A percentile compares a stretch with the other conserved stretches of the same genome.
These are phyloP conservation scores for Cyphomyrus discorhynchus DNA, from an alignment of 2,113 vertebrate genomes.

Conservation along the genomic window DNA sequence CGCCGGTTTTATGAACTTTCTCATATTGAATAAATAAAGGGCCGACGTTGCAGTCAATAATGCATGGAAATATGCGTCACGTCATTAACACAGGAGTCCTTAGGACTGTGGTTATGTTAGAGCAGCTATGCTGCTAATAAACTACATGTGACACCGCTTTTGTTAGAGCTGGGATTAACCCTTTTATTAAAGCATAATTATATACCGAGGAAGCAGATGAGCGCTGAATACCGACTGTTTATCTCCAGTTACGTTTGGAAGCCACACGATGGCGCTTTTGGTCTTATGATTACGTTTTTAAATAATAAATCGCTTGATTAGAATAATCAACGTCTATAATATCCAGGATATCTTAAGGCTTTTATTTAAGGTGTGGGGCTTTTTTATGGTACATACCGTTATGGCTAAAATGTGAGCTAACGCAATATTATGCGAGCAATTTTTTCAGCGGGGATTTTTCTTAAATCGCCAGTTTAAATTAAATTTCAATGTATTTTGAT, in stretches of 20 bases:
- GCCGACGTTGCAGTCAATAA: not conserved
- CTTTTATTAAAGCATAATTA: not conserved
- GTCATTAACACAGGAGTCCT: not conserved
- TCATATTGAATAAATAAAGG: conserved; percentile 3
- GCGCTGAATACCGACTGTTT: not conserved
- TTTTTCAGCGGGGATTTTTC: not conserved
- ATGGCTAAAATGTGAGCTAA: not conserved
- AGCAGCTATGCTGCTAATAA: not conserved
- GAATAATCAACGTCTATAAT: not conserved
- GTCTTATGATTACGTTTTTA: conserved; percentile 34
- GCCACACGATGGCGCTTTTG: conserved; percentile 68
- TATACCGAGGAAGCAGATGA: not conserved
- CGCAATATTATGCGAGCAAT: not conserved
- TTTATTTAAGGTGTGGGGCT: not conserved
- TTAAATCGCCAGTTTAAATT: not conserved
- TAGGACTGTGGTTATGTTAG: not conserved
- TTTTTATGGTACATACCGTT: not conserved
- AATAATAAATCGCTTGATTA: not conserved
- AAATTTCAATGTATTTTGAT: not conserved
- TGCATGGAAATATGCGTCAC: not conserved
- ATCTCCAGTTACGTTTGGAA: not conserved
- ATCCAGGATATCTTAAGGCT: not conserved
- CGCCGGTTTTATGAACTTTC: not conserved
- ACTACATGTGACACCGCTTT: not conserved
- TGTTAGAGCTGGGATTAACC: not conserved